Percentiles rank a stretch among this genome's conserved stretches.
Evolutionary conservation across 2,797 vertebrate genomes (phyloP).

Genomic region (Anomalospiza imberbis): DNA sequence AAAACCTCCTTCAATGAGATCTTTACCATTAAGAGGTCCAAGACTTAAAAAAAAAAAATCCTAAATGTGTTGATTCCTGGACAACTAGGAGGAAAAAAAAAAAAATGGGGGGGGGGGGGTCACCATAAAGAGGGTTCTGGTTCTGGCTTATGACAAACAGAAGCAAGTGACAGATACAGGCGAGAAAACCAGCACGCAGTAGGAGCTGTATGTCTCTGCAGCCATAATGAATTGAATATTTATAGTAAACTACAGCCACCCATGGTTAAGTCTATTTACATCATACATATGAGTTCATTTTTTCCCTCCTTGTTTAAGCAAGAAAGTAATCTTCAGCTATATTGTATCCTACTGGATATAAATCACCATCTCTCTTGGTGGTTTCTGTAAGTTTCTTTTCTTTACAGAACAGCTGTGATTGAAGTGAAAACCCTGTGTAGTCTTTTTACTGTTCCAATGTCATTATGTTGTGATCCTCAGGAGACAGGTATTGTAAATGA

Average conservation of each 20-base stretch:
- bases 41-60: slow-evolving; percentile 4
- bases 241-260: slow-evolving; percentile 64
- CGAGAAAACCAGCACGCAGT: slow-evolving; percentile 32
- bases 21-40: slow-evolving; percentile 56
- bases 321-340: slow-evolving; percentile 71
- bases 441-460: slow-evolving; percentile 67
- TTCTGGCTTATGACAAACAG: slow-evolving; percentile 59
- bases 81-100: not conserved
- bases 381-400: slow-evolving; percentile 64
- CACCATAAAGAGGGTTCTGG: slow-evolving; percentile 40
- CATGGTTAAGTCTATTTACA: slow-evolving; percentile 68
- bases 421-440: slow-evolving; percentile 63
- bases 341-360: slow-evolving; percentile 66
- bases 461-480: slow-evolving; percentile 71
- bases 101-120: rapidly evolving
- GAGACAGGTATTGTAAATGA: slow-evolving; percentile 70
- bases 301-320: slow-evolving; percentile 70
- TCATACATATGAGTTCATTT: slow-evolving; percentile 72
- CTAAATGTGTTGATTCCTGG: slow-evolving; percentile 43
- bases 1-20: slow-evolving; percentile 60
- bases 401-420: slow-evolving; percentile 69
- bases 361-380: slow-evolving; percentile 71
- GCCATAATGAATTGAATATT: slow-evolving; percentile 62
- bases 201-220: slow-evolving; percentile 44
- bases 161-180: slow-evolving; percentile 38